phyloP scores from a whole-genome alignment of 2,113 vertebrate genomes.

The Phocoena sinus region DNA sequence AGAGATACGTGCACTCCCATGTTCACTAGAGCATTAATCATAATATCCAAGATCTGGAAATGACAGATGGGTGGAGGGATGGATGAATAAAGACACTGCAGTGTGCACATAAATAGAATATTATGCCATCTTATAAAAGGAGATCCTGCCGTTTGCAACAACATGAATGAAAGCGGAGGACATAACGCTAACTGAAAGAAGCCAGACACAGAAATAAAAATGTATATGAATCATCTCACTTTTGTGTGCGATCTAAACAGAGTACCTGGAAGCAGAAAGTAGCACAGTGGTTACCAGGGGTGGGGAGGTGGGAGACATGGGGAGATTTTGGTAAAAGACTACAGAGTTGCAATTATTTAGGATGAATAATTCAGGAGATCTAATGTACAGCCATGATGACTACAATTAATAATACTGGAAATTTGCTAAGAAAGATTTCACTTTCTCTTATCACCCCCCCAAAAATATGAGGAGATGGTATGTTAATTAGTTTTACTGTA shows the following conservation, averaged over 20 bases:
- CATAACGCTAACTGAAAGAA: too few species aligned
- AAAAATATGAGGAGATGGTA: background rate
- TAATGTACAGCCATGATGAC: too few species aligned
- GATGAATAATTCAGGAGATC: background rate
- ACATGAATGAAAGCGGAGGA: background rate
- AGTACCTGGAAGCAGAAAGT: background rate
- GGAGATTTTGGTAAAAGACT: too few species aligned
- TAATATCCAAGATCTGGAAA: background rate
- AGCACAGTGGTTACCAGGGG: background rate
- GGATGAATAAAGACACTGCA: too few species aligned
- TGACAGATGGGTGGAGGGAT: accelerated
- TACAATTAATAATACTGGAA: background rate
- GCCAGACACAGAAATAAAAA: background rate
- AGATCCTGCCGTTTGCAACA: too few species aligned
- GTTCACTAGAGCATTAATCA: accelerated
- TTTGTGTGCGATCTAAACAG: background rate
- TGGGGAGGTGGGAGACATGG: too few species aligned
- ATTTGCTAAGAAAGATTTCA: background rate
- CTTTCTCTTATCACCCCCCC: too few species aligned
- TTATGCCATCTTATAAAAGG: background rate
- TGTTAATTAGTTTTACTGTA: background rate
- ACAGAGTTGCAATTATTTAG: background rate
- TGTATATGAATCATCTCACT: too few species aligned
- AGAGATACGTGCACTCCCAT: background rate
- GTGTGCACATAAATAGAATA: too few species aligned